Evolutionary conservation across 1,140 invertebrate genomes (phyloP).

Genomic region (Nomia melanderi): DNA sequence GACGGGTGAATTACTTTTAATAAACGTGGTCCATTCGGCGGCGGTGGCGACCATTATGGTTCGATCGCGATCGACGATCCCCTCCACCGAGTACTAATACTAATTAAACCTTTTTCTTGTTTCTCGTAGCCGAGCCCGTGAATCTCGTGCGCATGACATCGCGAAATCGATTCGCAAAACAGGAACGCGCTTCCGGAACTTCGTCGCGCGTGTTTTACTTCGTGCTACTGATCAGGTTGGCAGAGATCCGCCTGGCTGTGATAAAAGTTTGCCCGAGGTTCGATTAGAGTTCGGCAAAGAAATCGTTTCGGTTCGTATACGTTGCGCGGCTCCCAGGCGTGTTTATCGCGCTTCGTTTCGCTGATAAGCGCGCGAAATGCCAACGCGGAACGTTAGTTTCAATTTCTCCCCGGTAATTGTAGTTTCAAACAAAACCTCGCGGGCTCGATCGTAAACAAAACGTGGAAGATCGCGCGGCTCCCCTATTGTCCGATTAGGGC

Average conservation of each 20-base stretch:
- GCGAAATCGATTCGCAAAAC: background rate
- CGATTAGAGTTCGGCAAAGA: background rate
- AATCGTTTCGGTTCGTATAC: too few species aligned
- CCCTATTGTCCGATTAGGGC: background rate
- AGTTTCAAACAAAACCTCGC: slow-evolving; percentile 17
- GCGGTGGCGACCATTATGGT: background rate
- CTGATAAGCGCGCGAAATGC: background rate
- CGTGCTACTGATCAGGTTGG: too few species aligned
- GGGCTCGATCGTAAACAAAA: slow-evolving; percentile 30
- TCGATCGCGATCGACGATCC: background rate
- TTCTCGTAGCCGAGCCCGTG: background rate
- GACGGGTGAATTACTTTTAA: slow-evolving; percentile 31
- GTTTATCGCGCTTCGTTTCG: too few species aligned
- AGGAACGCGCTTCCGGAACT: too few species aligned
- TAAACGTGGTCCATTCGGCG: slow-evolving; percentile 8
- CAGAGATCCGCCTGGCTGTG: too few species aligned
- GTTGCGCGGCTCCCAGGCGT: too few species aligned
- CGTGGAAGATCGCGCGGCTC: slow-evolving; percentile 11
- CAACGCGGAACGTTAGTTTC: background rate
- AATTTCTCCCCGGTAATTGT: slow-evolving; percentile 22
- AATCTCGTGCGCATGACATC: background rate
- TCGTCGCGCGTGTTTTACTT: too few species aligned
- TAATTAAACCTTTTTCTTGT: background rate
- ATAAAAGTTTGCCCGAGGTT: too few species aligned
- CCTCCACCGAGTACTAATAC: too few species aligned